Conservation (phyloP, 2,888 invertebrate species). For the Drosophila pseudotakahashii region DNA sequence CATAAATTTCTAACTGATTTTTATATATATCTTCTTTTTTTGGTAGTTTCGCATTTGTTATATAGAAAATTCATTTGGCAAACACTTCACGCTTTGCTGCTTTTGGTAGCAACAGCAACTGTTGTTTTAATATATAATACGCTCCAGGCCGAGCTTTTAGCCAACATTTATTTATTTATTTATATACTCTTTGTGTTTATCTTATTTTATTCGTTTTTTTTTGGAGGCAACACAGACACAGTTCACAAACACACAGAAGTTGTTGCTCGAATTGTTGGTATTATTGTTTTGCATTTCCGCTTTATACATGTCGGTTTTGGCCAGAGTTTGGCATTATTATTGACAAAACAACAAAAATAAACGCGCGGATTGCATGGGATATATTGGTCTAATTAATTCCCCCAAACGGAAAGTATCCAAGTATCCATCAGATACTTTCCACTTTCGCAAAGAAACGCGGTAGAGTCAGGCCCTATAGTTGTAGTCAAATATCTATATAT, state of each 20-base stretch:
- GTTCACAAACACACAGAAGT: conserved; percentile 32
- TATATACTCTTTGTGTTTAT: conserved; percentile 40
- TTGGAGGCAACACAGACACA: conserved; percentile 55
- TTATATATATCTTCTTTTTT: conserved; percentile 7
- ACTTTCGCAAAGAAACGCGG: conserved; percentile 65
- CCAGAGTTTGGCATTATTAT: conserved; percentile 51
- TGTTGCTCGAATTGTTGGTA: conserved; percentile 22
- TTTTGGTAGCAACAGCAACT: conserved; percentile 62
- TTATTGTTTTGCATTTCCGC: conserved; percentile 70
- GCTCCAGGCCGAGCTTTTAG: conserved; percentile 64
- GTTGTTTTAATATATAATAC: conserved; percentile 47
- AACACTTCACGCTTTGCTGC: conserved; percentile 81
- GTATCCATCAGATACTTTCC: conserved; percentile 69
- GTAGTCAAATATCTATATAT: conserved; percentile 25
- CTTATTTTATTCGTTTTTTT: conserved; percentile 31
- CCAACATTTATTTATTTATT: conserved; percentile 55
- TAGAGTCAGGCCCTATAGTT: conserved; percentile 17
- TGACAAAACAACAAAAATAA: conserved; percentile 75
- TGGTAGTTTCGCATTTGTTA: conserved; percentile 33
- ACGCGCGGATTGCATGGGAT: conserved; percentile 59
- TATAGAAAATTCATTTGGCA: conserved; percentile 75
- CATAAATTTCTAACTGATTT: conserved; percentile 54
- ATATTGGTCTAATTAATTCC: conserved; percentile 46
- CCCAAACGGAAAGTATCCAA: conserved; percentile 54
- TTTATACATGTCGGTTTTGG: conserved; percentile 57